Conservation (phyloP, 2,797 vertebrate species). For the Thamnophis elegans region DNA sequence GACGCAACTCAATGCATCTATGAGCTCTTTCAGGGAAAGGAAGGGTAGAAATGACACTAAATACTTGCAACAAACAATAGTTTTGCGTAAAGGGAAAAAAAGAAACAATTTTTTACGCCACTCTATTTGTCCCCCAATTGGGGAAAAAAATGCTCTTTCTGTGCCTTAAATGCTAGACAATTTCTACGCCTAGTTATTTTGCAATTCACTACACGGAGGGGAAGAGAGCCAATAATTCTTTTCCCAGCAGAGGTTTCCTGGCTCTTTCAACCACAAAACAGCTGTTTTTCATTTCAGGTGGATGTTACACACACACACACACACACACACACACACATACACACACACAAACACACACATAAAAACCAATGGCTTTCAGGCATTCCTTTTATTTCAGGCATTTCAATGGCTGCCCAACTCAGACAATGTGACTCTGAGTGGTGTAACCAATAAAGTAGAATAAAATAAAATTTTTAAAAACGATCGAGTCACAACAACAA, state of each 20-base stretch:
- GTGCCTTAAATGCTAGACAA: background rate
- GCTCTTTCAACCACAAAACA: conserved; percentile 14
- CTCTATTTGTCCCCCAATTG: background rate
- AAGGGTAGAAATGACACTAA: background rate
- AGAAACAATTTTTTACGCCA: no score
- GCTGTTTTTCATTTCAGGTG: conserved; percentile 26
- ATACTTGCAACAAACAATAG: background rate
- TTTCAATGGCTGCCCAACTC: background rate
- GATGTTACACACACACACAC: no score
- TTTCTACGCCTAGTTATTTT: background rate
- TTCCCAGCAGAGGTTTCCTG: background rate
- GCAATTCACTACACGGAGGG: background rate
- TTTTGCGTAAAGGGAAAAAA: background rate
- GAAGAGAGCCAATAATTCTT: background rate
- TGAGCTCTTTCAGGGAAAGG: background rate
- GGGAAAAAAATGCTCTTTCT: background rate
- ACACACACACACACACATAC: no score
- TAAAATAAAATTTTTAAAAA: background rate
- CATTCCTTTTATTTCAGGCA: background rate
- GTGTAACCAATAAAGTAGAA: background rate
- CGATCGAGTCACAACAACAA: background rate
- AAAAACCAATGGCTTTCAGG: background rate
- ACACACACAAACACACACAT: no score
- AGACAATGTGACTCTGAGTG: background rate
- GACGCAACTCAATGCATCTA: background rate